Percentiles rank a stretch among this genome's conserved stretches.
Evolutionary conservation across 2,797 vertebrate genomes (phyloP).

Genomic region (Threskiornis aethiopicus): DNA sequence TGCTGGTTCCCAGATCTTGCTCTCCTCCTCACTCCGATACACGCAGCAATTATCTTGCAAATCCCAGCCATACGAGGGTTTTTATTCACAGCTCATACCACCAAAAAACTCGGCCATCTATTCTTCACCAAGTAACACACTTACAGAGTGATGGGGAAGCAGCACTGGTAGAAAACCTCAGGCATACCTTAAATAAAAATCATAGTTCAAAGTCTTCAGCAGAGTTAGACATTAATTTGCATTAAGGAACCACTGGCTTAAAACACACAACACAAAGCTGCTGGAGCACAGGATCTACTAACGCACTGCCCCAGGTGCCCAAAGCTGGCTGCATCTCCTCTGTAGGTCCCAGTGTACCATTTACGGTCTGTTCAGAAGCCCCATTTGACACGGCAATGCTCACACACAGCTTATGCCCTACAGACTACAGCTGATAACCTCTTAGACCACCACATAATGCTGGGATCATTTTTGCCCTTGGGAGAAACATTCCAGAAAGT

Average conservation of each 20-base stretch:
- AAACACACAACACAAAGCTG: no score
- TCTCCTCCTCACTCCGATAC: background rate
- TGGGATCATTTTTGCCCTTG: background rate
- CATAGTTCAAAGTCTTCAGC: background rate
- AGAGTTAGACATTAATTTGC: background rate
- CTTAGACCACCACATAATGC: background rate
- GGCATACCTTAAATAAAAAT: background rate
- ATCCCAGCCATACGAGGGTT: background rate
- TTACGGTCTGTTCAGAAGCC: background rate
- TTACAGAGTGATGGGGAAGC: background rate
- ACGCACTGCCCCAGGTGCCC: background rate
- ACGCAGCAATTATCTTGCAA: background rate
- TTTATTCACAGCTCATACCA: background rate
- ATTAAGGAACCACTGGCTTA: background rate
- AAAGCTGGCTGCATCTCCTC: background rate
- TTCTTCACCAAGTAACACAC: background rate
- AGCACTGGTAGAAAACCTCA: background rate
- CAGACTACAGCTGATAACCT: accelerated
- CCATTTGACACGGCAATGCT: background rate
- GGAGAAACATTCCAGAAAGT: background rate
- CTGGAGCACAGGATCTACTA: background rate
- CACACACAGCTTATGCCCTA: background rate
- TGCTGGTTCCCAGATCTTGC: background rate
- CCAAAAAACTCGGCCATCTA: background rate
- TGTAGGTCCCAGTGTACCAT: accelerated